Base-by-base conservation (phyloP, 2,888 invertebrate genomes). In the Drosophila prostipennis region DNA sequence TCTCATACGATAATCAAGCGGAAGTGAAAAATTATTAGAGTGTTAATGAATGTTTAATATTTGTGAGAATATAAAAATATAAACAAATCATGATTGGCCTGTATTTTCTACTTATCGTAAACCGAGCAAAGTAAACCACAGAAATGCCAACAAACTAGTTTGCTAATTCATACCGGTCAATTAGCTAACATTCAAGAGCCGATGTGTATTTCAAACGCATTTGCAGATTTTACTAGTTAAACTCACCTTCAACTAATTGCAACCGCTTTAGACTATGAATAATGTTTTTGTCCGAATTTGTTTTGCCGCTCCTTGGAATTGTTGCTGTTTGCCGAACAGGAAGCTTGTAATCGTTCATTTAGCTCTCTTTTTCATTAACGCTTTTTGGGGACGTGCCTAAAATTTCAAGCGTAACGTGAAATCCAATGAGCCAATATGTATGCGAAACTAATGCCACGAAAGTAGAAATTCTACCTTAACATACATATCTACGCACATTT, bases 321-420 rank as follows among this genome's bases (percentile, higher is more conserved):
- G 14, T 51, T 43, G 59, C 11, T 45, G 29, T 37, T 46, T 42
- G 42, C 14, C 11, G 43, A 49, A 49, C 37, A 55, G 67, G 56
- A 56, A 65, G 65, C 32, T 67, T 68, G 43, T 51, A 68, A 68
- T 67, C 49, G 67, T 45, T 67, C 49, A 67, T 43, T 56, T 45
- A n/a, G 65, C 23, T 32, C 10, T 34, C 6, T 45, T 42, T 43
- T 67, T 67, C 67, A 68, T 68, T 68, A 68, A 68, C 43, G 43
- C 34, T 57, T 57, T 57, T 42, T 16, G 36, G 32, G 39, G 37
- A 67, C 67, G 67, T 68, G 67, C 37, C 64, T 65, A 39, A 39
- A 51, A 45, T 68, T 67, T 26, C 19, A 67, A 49, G 49, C 37
- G 32, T 16, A 45, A n/a, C 53, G 45, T 52, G 11, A 13, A 37